These are phyloP conservation scores for Temnothorax ravouxi DNA, from an alignment of 2,888 invertebrate genomes.

Conservation along the genomic window DNA sequence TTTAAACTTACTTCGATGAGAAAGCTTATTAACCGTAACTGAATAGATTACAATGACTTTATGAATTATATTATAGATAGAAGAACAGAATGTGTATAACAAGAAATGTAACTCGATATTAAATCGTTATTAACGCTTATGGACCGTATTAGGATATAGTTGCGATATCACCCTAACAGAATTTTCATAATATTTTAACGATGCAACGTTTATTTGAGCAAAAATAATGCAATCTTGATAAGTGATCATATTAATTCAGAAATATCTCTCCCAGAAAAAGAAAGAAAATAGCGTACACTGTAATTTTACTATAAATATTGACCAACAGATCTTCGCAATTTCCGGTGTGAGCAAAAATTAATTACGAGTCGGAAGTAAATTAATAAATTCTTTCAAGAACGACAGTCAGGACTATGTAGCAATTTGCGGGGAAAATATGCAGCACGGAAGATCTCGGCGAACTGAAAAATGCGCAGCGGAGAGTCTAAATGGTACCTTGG, in stretches of 20 bases:
- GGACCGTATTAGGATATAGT: background rate
- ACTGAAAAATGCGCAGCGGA: conserved; percentile 34
- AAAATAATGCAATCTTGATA: background rate
- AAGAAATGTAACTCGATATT: conserved; percentile 10
- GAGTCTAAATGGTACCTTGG: conserved; percentile 64
- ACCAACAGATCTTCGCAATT: background rate
- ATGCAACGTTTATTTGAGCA: background rate
- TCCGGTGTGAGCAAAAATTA: conserved; percentile 10
- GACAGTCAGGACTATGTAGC: conserved; percentile 23
- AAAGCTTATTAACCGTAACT: conserved; percentile 26
- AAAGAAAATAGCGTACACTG: background rate
- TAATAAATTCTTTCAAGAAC: conserved; percentile 27
- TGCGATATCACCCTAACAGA: background rate
- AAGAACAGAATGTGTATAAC: background rate
- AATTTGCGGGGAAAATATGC: conserved; percentile 65
- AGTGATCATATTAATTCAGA: background rate
- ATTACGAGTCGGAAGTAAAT: conserved; percentile 30
- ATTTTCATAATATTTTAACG: conserved; percentile 6
- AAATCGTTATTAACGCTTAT: background rate
- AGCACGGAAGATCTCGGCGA: conserved; percentile 57
- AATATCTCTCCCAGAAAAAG: background rate
- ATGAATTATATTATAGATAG: conserved; percentile 2
- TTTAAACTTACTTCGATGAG: conserved; percentile 23
- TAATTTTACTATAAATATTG: background rate
- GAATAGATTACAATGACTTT: conserved; percentile 24